Conservation (phyloP, 92 coral and sea anemone genomes). For the Chrysogorgia sp. region DNA sequence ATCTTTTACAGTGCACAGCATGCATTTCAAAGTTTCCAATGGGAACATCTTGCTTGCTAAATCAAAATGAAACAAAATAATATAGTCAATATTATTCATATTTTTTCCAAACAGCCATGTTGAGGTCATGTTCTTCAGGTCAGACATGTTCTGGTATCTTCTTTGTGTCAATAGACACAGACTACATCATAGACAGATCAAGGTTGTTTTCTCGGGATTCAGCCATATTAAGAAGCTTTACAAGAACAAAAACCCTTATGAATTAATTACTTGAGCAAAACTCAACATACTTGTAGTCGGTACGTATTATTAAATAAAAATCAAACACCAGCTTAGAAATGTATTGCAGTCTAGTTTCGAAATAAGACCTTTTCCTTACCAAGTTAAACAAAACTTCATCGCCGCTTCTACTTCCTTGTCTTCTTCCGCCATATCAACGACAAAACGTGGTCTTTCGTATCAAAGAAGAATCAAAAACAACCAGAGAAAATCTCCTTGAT, state of each 20-base stretch:
- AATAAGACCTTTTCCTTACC: constrained; percentile 44
- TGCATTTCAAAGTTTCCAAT: constrained; percentile 86
- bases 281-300: background rate
- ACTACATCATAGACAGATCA: too few species aligned
- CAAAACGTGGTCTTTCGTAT: too few species aligned
- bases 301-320: too few species aligned
- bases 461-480: too few species aligned
- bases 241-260: too few species aligned
- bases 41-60: constrained; percentile 83
- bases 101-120: background rate
- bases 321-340: background rate
- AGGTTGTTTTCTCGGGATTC: too few species aligned
- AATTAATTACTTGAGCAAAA: too few species aligned
- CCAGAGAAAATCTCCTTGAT: too few species aligned
- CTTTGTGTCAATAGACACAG: too few species aligned
- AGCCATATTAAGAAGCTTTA: too few species aligned
- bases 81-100: background rate
- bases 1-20: constrained; percentile 75
- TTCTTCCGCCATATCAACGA: constrained; percentile 7
- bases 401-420: constrained; percentile 43
- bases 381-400: constrained; percentile 50
- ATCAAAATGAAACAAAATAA: background rate
- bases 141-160: too few species aligned
- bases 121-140: too few species aligned
- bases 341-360: background rate